phyloP scores from a whole-genome alignment of 2,888 invertebrate genomes.

The Sinopyrophorus schimmeli region DNA sequence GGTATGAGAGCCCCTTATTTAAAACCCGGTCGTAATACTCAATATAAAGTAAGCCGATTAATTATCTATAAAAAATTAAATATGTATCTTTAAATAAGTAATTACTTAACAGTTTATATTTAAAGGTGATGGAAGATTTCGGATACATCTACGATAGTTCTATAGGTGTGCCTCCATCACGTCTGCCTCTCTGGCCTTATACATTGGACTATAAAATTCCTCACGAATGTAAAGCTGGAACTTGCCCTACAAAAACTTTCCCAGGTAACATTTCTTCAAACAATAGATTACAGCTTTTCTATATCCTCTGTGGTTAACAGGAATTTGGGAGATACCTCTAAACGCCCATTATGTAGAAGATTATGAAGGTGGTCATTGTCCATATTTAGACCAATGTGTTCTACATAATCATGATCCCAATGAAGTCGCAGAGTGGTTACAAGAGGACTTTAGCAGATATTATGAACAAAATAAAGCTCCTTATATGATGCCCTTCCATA shows the following conservation, averaged over 20 bases:
- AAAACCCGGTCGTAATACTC: slow-evolving; percentile 90
- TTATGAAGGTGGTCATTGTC: slow-evolving; percentile 90
- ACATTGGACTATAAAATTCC: slow-evolving; percentile 92
- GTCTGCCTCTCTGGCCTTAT: slow-evolving; percentile 90
- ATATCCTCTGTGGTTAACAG: slow-evolving; percentile 53
- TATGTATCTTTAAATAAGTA: too few relatives aligned
- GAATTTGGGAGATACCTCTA: slow-evolving; percentile 90
- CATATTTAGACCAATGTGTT: slow-evolving; percentile 90
- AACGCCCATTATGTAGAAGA: slow-evolving; percentile 88
- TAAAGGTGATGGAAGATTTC: slow-evolving; percentile 85
- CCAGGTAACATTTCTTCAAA: slow-evolving; percentile 62
- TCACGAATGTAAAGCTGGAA: slow-evolving; percentile 89
- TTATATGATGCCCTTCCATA: slow-evolving; percentile 95
- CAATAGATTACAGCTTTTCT: slow-evolving; percentile 1
- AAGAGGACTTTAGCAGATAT: slow-evolving; percentile 83
- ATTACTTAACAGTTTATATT: slow-evolving; percentile 20
- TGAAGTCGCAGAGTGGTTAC: slow-evolving; percentile 84
- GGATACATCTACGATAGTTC: slow-evolving; percentile 93
- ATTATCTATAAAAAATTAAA: background rate
- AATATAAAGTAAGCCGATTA: slow-evolving; percentile 73
- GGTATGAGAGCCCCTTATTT: slow-evolving; percentile 88
- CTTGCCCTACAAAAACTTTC: slow-evolving; percentile 88
- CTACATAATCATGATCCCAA: slow-evolving; percentile 79
- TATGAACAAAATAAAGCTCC: slow-evolving; percentile 88
- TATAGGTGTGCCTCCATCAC: slow-evolving; percentile 79